Base-by-base conservation (phyloP, 2,797 vertebrate genomes). In the Microctenopoma steveboyesi region DNA sequence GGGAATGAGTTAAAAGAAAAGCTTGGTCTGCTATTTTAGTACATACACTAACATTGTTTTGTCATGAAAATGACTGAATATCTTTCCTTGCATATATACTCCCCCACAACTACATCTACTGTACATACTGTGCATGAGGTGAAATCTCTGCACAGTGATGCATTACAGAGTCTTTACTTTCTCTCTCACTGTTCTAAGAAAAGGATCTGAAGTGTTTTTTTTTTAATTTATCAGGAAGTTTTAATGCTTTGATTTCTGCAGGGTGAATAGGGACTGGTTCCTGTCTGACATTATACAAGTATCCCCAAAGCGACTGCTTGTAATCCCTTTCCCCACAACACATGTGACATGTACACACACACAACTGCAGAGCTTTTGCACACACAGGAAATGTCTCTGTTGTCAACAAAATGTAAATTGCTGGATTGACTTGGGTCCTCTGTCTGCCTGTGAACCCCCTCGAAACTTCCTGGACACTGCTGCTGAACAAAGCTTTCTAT, bases 1-100 rank as follows among this genome's bases (percentile, higher is more conserved):
- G 79, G 81, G 83, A 87, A 82, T 46, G 55, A 74, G 39, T 46
- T 78, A 69, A 85, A 85, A 74, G 78, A 68, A 82, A 80, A 72
- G 48, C 46, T 45, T 15, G 50, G 47, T 63, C 81, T 3, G 39
- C 64, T 77, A 39, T 82, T 83, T 86, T 49, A 57, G 18, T 18
- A 18, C 18, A 18, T 18, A 18, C 18, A 18, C 18, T 22, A 22
- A 22, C 22, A 22, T 22, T 22, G 22, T 22, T 22, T 22, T 22
- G 22, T 22, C 30, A 62, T 66, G 33, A 52, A 72, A 74, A 84
- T 50, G 40, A 55, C 22, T 10, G 25, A 3, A 27, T 7, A 12
- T 58, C 56, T 10, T 58, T 50, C 52, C 33, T 35, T 35, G 2
- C 33, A 35, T 35, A 35, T 8, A 35, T 33, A 33, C 30, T 33